A percentile compares a stretch with the other conserved stretches of the same genome.
These are phyloP conservation scores for Salmo trutta DNA, from an alignment of 2,797 vertebrate genomes.

Conservation along the genomic window DNA sequence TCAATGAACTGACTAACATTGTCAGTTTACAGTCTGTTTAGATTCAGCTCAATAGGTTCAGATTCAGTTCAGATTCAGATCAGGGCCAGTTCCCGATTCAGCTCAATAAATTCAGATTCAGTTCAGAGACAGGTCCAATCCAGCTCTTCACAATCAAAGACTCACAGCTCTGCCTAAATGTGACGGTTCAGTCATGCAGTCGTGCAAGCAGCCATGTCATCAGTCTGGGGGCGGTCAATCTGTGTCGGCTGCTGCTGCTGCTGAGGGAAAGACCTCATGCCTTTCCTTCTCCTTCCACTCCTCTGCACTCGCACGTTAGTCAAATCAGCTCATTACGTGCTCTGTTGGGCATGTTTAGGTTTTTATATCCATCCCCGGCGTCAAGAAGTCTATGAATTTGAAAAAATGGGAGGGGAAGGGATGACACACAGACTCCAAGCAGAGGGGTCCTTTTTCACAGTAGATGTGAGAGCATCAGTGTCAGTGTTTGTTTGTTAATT, in stretches of 20 bases:
- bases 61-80: not conserved
- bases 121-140: constrained; percentile 15
- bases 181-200: not conserved
- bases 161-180: not conserved
- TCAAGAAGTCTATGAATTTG: constrained; percentile 69
- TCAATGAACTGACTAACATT: not conserved
- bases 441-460: constrained; percentile 23
- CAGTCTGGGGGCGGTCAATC: not conserved
- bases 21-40: not conserved
- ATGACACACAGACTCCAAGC: constrained; percentile 32
- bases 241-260: not conserved
- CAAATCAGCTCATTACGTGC: constrained; percentile 71
- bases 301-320: constrained; percentile 65
- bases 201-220: not conserved
- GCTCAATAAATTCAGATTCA: constrained; percentile 28
- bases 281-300: constrained; percentile 53
- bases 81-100: not conserved
- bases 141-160: constrained; percentile 33
- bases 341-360: constrained; percentile 63
- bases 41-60: not conserved
- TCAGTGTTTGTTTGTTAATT: not conserved
- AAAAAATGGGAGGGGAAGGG: constrained; percentile 26
- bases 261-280: constrained; percentile 2
- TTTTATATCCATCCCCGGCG: constrained; percentile 61
- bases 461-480: not conserved